Conservation (phyloP, 2,797 vertebrate genomes). For the Arremon aurantiirostris region DNA sequence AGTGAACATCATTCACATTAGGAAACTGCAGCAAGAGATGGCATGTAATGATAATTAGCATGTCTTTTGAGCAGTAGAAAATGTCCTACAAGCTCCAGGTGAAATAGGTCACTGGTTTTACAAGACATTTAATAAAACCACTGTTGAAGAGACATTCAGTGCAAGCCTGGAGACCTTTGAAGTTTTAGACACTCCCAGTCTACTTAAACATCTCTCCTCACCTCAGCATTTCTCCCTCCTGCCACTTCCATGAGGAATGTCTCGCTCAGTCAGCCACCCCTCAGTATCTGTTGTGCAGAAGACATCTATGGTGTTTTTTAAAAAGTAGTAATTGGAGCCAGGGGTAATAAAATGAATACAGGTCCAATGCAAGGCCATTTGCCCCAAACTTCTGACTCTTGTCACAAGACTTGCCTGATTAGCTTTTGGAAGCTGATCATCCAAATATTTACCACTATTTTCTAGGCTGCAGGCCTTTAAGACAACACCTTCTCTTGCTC, state of each 20-base stretch:
- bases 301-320: fast-evolving
- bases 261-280: background rate
- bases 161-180: background rate
- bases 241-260: background rate
- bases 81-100: background rate
- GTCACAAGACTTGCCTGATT: background rate
- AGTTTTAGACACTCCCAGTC: background rate
- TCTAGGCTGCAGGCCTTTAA: background rate
- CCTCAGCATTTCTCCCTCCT: background rate
- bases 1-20: background rate
- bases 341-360: background rate
- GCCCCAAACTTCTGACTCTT: background rate
- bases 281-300: background rate
- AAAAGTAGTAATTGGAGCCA: background rate
- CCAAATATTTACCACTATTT: background rate
- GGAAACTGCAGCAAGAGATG: background rate
- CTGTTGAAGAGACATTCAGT: background rate
- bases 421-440: background rate
- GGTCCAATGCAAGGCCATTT: background rate
- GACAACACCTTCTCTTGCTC: background rate
- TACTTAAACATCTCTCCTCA: background rate
- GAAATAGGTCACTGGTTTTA: background rate
- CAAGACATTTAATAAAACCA: background rate
- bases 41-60: background rate
- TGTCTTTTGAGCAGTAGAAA: background rate